phyloP scores from a whole-genome alignment of 2,888 invertebrate genomes.

The Heliconius hortense region DNA sequence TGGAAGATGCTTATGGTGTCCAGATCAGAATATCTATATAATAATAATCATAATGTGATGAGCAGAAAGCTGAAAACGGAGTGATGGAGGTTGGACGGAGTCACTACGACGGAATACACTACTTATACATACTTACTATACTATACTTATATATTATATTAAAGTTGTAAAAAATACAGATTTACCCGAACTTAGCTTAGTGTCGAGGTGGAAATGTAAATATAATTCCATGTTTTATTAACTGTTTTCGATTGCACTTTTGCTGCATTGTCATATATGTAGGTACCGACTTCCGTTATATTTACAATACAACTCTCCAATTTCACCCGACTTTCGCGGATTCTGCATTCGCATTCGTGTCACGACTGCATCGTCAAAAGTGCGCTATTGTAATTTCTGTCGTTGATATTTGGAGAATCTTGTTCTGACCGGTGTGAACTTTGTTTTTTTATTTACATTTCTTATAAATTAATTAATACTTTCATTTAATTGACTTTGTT shows the following conservation, averaged over 20 bases:
- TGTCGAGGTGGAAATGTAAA: background rate
- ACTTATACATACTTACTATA: too few relatives aligned
- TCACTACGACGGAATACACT: too few relatives aligned
- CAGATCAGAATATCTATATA: too few relatives aligned
- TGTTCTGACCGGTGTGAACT: slow-evolving; percentile 22
- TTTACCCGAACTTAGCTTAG: background rate
- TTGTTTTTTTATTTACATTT: background rate
- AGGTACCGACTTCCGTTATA: slow-evolving; percentile 38
- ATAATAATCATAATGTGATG: too few relatives aligned
- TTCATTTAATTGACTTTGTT: background rate
- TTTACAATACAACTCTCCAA: slow-evolving; percentile 50
- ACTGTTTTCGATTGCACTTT: slow-evolving; percentile 19
- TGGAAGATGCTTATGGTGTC: too few relatives aligned
- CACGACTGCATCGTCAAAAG: slow-evolving; percentile 47
- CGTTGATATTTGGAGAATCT: slow-evolving; percentile 28
- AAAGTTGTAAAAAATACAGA: too few relatives aligned
- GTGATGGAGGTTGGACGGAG: too few relatives aligned
- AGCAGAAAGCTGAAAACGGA: too few relatives aligned
- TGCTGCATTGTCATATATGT: slow-evolving; percentile 33
- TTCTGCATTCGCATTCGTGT: slow-evolving; percentile 54
- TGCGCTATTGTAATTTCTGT: slow-evolving; percentile 43
- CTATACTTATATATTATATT: too few relatives aligned
- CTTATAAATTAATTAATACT: background rate
- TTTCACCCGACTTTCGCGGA: slow-evolving; percentile 65
- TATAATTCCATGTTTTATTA: background rate